Base-by-base conservation (phyloP, 2,113 vertebrate species). In the Neodon shergylaensis region DNA sequence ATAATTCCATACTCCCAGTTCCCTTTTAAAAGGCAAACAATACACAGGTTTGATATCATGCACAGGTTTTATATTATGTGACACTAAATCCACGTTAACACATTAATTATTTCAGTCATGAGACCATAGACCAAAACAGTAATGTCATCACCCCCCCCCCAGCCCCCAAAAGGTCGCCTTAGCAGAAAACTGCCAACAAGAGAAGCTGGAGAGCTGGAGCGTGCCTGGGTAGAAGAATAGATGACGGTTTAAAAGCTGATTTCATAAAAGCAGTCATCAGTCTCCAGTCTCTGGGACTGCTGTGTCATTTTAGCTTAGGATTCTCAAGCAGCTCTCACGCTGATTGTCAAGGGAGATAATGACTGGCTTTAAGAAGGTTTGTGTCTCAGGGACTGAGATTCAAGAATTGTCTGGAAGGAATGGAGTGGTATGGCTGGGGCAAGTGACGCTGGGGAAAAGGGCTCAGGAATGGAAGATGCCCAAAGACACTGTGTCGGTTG, bases 11-110 rank as follows among this genome's bases (percentile, higher is more conserved):
- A 9, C 2, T 0, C 13, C 9, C 68, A 13, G 39, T 52, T 58
- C 11, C 70, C 17, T 84, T 94, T 82, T 93, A 77, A 89, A 89
- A 95, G 74, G 87, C 47, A 89, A 86, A 89, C n/a, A 52, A n/a
- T 2, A 0, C 26, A 42, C 76, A 44, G 21, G 52, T 4, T 28
- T 61, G 61, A 61, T 22, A 22, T 11, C 42, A 47, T 68, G 42
- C 66, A 49, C 84, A 44, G 21, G 49, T 4, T 28, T 58, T 47
- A 61, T 21, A 22, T 11, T 42, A 47, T 68, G 42, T 76, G 33
- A 88, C 31, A 24, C 7, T 42, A n/a, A 81, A 11, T 26, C 81
- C 2, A 0, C 12, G 11, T 79, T 33, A 58, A 52, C 52, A 14
- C 47, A 68, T 84, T 76, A 47, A 81, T 83, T 66, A 54, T 88